These are phyloP conservation scores for Cephus rjabovi DNA, from an alignment of 2,888 invertebrate species.

Conservation along the genomic window DNA sequence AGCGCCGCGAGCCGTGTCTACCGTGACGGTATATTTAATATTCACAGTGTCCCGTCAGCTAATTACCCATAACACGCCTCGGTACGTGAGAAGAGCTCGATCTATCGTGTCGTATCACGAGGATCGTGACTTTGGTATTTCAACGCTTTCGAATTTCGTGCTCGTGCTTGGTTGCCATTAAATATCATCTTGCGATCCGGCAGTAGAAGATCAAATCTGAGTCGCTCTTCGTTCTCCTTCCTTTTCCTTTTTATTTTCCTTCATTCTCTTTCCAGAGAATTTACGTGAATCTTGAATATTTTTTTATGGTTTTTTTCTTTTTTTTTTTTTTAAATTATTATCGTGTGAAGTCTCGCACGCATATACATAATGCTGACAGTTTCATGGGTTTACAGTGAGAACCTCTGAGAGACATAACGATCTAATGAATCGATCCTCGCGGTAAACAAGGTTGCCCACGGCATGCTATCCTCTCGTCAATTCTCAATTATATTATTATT, in stretches of 20 bases:
- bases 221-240: background rate
- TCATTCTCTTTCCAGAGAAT: background rate
- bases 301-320: background rate
- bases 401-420: conserved; percentile 15
- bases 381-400: conserved; percentile 9
- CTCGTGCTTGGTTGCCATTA: background rate
- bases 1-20: conserved; percentile 24
- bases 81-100: conserved; percentile 5
- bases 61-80: conserved; percentile 4
- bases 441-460: conserved; percentile 34
- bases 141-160: background rate
- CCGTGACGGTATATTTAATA: conserved; percentile 1
- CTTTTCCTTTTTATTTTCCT: background rate
- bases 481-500: conserved; percentile 55
- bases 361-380: background rate
- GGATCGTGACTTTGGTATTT: background rate
- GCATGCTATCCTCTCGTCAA: conserved; percentile 56
- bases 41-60: conserved; percentile 6
- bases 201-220: background rate
- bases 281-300: background rate
- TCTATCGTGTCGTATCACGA: background rate
- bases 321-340: background rate
- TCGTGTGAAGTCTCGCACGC: background rate
- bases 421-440: conserved; percentile 21
- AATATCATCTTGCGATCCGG: background rate